These are phyloP conservation scores for Copidosoma floridanum DNA, from an alignment of 1,140 invertebrate genomes.

Conservation along the genomic window DNA sequence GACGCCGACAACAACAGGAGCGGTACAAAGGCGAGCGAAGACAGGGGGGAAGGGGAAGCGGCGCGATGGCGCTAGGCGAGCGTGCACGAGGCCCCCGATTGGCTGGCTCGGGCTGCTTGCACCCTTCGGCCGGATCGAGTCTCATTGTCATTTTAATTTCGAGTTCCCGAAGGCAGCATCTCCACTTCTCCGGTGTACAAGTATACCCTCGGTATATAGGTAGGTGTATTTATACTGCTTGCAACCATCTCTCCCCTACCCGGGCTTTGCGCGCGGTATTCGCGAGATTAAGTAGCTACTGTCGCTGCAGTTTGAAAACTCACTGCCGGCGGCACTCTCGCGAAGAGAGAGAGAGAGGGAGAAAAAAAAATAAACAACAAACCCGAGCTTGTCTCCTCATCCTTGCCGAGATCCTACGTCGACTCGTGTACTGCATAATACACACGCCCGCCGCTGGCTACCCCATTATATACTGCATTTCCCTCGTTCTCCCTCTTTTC, in stretches of 20 bases:
- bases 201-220: too few relatives aligned
- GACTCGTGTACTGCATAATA: too few relatives aligned
- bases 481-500: not conserved
- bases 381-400: too few relatives aligned
- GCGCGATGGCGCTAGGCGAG: slow-evolving; percentile 46
- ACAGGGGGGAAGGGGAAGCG: slow-evolving; percentile 33
- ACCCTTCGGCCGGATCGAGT: slow-evolving; percentile 51
- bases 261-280: too few relatives aligned
- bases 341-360: not conserved
- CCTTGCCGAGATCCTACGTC: too few relatives aligned
- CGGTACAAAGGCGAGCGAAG: slow-evolving; percentile 13
- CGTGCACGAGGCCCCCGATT: slow-evolving; percentile 45
- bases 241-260: too few relatives aligned
- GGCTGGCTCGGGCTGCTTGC: slow-evolving; percentile 49
- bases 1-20: not conserved
- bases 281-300: slow-evolving; percentile 13
- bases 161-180: slow-evolving; percentile 33
- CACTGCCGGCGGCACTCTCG: slow-evolving; percentile 21
- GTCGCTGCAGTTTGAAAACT: too few relatives aligned
- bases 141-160: slow-evolving; percentile 59
- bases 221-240: too few relatives aligned
- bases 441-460: not conserved
- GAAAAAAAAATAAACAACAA: too few relatives aligned
- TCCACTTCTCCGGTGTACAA: too few relatives aligned
- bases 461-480: not conserved